Percentiles rank a stretch among this genome's conserved stretches.
Conservation (phyloP, 2,797 vertebrate genomes). For the Gadopsis bispinosus region DNA sequence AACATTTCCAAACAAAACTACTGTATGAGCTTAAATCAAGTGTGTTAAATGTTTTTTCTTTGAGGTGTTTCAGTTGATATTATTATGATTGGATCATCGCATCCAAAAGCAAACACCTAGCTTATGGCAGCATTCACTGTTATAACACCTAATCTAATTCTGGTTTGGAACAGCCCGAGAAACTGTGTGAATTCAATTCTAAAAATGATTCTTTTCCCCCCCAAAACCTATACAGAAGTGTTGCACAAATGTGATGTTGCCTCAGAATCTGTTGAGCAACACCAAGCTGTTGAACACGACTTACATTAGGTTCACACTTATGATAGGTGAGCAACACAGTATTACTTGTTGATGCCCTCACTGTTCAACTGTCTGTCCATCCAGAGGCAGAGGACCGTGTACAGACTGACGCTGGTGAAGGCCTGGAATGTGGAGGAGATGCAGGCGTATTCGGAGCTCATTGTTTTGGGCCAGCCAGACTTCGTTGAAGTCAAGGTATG, state of each 20-base stretch:
- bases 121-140: conserved; percentile 2
- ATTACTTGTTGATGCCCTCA: not conserved
- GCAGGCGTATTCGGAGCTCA: conserved; percentile 90
- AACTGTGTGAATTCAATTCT: not conserved
- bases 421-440: conserved; percentile 97
- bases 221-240: not conserved
- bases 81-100: not conserved
- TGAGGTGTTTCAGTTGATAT: not conserved
- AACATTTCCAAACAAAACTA: not conserved
- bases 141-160: conserved; percentile 5
- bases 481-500: conserved; percentile 97
- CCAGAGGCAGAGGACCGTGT: conserved; percentile 95
- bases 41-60: not conserved
- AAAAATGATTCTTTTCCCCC: not conserved
- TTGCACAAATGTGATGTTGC: not conserved
- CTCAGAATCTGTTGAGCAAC: not conserved
- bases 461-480: conserved; percentile 91
- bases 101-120: not conserved
- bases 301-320: not conserved
- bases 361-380: conserved; percentile 29
- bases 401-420: conserved; percentile 94
- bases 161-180: not conserved
- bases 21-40: not conserved
- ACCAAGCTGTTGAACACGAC: not conserved
- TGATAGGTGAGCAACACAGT: not conserved